Conservation (phyloP, 1,140 invertebrate genomes). For the Ditylenchus dipsaci region DNA sequence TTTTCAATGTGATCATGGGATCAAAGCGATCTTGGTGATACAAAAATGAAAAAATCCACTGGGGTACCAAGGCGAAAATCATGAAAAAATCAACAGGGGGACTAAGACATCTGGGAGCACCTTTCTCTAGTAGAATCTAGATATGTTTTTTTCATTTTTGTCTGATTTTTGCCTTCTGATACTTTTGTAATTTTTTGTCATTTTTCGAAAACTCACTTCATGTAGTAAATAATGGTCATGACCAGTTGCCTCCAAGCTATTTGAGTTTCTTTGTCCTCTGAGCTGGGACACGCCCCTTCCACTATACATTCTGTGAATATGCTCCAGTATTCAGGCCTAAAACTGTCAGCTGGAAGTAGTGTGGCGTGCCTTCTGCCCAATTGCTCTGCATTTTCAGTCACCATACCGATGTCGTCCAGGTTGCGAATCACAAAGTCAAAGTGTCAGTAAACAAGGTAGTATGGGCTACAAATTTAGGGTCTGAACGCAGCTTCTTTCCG, state of each 20-base stretch:
- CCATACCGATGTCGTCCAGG: slow-evolving; percentile 43
- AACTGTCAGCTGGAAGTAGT: slow-evolving; percentile 29
- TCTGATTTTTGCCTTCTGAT: too few species aligned
- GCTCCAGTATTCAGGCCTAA: slow-evolving; percentile 41
- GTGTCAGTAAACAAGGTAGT: slow-evolving; percentile 42
- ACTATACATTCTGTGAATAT: slow-evolving; percentile 46
- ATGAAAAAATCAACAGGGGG: too few species aligned
- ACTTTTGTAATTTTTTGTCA: too few species aligned
- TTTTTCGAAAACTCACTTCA: slow-evolving; percentile 15
- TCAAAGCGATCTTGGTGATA: too few species aligned
- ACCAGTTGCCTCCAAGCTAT: slow-evolving; percentile 43
- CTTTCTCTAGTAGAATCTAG: too few species aligned
- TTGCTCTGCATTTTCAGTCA: slow-evolving; percentile 47
- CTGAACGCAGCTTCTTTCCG: slow-evolving; percentile 34
- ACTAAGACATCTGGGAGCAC: too few species aligned
- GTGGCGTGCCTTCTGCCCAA: slow-evolving; percentile 38
- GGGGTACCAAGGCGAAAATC: too few species aligned
- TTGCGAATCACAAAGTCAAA: slow-evolving; percentile 46
- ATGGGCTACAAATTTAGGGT: slow-evolving; percentile 37
- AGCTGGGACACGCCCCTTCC: slow-evolving; percentile 17
- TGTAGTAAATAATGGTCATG: slow-evolving; percentile 43
- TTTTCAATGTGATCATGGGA: too few species aligned
- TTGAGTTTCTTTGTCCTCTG: slow-evolving; percentile 41
- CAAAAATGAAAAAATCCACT: too few species aligned
- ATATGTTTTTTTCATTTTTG: too few species aligned